Base-by-base conservation (phyloP, 1,140 invertebrate genomes). In the Trinorchestia longiramus region DNA sequence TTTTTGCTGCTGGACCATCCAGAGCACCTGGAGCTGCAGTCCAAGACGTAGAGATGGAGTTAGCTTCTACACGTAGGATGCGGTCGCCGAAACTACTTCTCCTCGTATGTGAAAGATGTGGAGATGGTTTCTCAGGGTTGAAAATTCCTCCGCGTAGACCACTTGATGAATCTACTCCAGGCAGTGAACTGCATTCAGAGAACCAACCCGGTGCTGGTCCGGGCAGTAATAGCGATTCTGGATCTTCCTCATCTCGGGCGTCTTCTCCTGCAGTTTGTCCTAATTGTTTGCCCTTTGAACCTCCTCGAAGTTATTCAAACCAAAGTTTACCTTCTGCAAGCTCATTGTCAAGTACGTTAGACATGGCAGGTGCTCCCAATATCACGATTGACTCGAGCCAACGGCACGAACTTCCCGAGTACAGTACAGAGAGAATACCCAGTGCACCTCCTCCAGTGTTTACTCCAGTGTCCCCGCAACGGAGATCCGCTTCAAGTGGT, bases 181-280 rank as follows among this genome's bases (percentile, higher is more conserved):
- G 36, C 87, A 36, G 41, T 17, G 87, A 36, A 87, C 87, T 17
- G 36, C 87, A n/a, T 8, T 87, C 36, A 8, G 36, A 36, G 40
- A 36, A 87, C 36, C 11, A 87, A 87, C 87, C 41, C 11, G 87
- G 8, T 17, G 36, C 28, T 1, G 62, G 62, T 77, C 3, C 62
- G 1, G 62, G 62, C 88, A 42, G 28, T 28, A 11, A 90, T 43
- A 43, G 43, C 41, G 88, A 90, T 43, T 90, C 88, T 8, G 88
- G 88, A 1, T 42, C 88, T 90, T 90, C 88, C 17, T 90, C 88
- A 42, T 90, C 88, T 43, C 88, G 88, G 28, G 88, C 88, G 88
- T 90, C 88, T 42, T 42, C 88, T 8, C 88, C 88, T 42, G 88
- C 88, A 28, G 28, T 90, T 43, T 90, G 88, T 90, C 28, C 28